Percentiles rank a stretch among this genome's conserved stretches.
Evolutionary conservation across 2,888 invertebrate species (phyloP).

Genomic region (Scaptomyza tumidula): DNA sequence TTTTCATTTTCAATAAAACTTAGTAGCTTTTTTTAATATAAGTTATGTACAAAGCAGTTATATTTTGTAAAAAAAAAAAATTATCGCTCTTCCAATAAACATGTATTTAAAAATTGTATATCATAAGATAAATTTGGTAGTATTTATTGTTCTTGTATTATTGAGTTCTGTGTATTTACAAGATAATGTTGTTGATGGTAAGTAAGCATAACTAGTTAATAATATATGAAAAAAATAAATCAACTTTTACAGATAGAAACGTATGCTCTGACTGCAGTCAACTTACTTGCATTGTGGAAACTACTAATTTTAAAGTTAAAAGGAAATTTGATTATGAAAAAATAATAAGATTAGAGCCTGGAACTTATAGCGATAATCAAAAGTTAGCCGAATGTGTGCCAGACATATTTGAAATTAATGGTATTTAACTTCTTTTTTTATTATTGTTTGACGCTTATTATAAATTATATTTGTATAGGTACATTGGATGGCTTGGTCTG

Average conservation of each 20-base stretch:
- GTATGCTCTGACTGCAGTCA: neutral
- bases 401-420: neutral
- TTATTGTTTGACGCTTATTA: neutral
- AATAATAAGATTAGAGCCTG: too few species aligned
- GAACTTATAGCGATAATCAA: neutral
- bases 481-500: neutral
- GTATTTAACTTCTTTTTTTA: neutral
- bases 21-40: neutral
- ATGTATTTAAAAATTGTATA: neutral
- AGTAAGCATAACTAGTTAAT: neutral
- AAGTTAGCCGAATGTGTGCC: too few species aligned
- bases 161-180: neutral
- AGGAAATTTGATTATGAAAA: too few species aligned
- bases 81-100: neutral
- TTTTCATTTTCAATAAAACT: neutral
- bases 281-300: neutral
- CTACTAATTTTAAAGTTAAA: neutral
- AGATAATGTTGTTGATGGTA: neutral
- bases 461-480: neutral
- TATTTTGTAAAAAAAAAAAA: neutral
- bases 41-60: too few species aligned
- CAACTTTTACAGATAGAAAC: neutral
- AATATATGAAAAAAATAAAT: neutral
- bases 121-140: neutral
- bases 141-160: neutral